Evolutionary conservation across 1,140 invertebrate species (phyloP).

Genomic region (Melitaea cinxia): DNA sequence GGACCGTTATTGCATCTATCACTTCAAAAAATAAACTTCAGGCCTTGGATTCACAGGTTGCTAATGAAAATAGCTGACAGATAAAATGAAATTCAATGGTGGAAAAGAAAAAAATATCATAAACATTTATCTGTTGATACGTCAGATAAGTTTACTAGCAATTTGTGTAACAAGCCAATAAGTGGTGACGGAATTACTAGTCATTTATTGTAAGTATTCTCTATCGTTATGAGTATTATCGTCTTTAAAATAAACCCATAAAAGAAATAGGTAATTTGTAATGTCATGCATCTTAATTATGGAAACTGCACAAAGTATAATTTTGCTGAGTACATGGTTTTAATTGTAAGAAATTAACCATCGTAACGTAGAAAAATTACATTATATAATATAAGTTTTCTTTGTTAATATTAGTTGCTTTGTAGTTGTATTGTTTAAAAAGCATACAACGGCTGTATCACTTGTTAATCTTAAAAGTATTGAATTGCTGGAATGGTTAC

Average conservation of each 20-base stretch:
- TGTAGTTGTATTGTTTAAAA: neutral
- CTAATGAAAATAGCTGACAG: too few relatives aligned
- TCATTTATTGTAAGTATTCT: neutral
- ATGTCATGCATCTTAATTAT: neutral
- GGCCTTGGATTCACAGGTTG: too few relatives aligned
- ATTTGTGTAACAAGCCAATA: too few relatives aligned
- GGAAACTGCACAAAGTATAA: neutral
- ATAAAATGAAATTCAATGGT: too few relatives aligned
- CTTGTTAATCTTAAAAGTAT: slow-evolving; percentile 47
- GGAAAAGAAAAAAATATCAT: too few relatives aligned
- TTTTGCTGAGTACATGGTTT: neutral
- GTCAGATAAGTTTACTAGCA: too few relatives aligned
- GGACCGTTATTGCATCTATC: too few relatives aligned
- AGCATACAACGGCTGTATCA: neutral
- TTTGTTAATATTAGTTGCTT: neutral
- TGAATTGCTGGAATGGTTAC: slow-evolving; percentile 73
- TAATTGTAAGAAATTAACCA: slow-evolving; percentile 4
- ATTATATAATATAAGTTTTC: slow-evolving; percentile 2
- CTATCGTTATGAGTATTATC: too few relatives aligned
- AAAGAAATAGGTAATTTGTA: neutral
- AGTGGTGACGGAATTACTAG: neutral
- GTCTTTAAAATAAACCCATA: neutral
- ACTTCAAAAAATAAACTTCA: too few relatives aligned
- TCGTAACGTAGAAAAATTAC: slow-evolving; percentile 7
- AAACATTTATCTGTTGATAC: too few relatives aligned